These are phyloP conservation scores for Bambusicola thoracicus DNA, from an alignment of 2,113 vertebrate genomes.

Conservation along the genomic window DNA sequence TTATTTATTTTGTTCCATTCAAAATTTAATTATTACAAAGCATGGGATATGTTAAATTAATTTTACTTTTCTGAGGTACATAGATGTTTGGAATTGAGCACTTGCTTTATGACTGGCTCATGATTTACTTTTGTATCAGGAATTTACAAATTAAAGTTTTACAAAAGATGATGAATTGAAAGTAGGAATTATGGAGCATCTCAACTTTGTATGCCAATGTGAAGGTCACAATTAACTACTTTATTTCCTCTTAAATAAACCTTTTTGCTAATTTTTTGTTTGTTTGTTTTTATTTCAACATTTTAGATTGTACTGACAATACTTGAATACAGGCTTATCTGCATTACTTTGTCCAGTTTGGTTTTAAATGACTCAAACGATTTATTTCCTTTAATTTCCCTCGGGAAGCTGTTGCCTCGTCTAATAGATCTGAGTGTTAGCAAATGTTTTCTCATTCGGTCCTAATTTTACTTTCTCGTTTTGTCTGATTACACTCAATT, in stretches of 20 bases:
- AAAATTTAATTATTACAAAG: background rate
- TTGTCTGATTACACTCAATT: constrained; percentile 9
- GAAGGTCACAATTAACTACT: background rate
- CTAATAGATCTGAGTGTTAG: background rate
- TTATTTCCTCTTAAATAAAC: background rate
- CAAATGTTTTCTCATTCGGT: constrained; percentile 25
- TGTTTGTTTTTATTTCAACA: background rate
- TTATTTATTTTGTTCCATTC: background rate
- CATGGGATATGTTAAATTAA: background rate
- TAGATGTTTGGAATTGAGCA: background rate
- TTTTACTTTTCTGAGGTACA: background rate
- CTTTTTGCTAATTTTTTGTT: background rate
- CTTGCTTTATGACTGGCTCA: background rate
- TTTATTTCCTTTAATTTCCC: constrained; percentile 14
- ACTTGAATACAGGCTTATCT: background rate
- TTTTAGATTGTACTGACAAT: background rate
- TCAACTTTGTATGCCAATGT: background rate
- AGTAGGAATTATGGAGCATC: background rate
- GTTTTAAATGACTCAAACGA: background rate
- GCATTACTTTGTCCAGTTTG: background rate
- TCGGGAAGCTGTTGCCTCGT: background rate
- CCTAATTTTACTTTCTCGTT: constrained; percentile 5
- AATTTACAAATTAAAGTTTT: background rate
- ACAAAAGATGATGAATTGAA: background rate
- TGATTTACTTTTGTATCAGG: background rate